Base-by-base conservation (phyloP, 1,140 invertebrate genomes). In the Eufriesea mexicana region DNA sequence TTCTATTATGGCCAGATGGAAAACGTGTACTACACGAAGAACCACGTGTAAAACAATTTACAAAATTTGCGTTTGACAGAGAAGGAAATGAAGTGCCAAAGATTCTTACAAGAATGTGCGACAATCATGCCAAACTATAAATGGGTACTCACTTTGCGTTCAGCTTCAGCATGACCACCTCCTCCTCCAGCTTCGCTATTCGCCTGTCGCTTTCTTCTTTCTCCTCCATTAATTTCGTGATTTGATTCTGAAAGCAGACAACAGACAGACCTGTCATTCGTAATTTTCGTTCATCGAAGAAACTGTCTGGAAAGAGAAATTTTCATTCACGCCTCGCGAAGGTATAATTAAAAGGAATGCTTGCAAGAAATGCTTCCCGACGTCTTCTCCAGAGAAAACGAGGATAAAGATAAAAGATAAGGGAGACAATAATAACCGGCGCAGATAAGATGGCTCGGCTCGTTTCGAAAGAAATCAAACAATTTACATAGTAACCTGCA, bases 91-190 rank as follows among this genome's bases (percentile, higher is more conserved):
- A n/a, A 18, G 5, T 25, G 47, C n/a, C 10, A 42, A 82, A 67
- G 12, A 49, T 76, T n/a, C 28, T 67, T 54, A 47, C 1, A 47
- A 35, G 49, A 82, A 47, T 51, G 45, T 76, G 18, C n/a, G 25
- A 51, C 7, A 18, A 55, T 25, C 25, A 76, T 75, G 64, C 51
- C 0, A 76, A 73, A 57, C 25, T 25, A 47, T 76, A 83, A 86
- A 70, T n/a, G 47, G 14, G 75, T 86, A 93, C 93, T 91, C 89
- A 94, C 93, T 92, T 94, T 54, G 88, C 84, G 79, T 89, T 91
- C 51, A 93, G 81, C 67, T 92, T 94, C 51, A 94, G 64, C 4
- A 82, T 62, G 57, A 90, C 86, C 55, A 94, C 80, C 75, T 94
- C 93, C 25, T 92, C 90, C 75, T 94, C 93, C 51, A 94, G 79